phyloP scores from a whole-genome alignment of 2,113 vertebrate species.

The Fulica atra region DNA sequence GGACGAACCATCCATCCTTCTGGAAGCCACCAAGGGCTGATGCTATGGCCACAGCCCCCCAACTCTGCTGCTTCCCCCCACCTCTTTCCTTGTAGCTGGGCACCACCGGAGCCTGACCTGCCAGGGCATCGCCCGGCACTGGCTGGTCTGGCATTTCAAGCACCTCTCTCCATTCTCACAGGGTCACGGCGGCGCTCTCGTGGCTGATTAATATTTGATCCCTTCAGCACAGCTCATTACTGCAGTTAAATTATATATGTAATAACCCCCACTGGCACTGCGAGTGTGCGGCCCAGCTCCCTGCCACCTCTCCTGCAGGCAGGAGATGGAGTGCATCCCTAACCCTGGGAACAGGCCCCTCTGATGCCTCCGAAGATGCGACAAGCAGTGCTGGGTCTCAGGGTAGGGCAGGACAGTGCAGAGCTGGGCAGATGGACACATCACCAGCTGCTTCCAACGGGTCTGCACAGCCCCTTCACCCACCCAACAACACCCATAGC shows the following conservation, averaged over 20 bases:
- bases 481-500: fast-evolving
- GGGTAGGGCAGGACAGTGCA: not conserved
- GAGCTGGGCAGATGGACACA: not conserved
- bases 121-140: fast-evolving
- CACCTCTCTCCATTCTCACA: constrained; percentile 21
- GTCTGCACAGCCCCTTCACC: not conserved
- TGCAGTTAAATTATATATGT: constrained; percentile 72
- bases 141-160: constrained; percentile 4
- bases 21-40: not conserved
- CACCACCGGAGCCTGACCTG: not conserved
- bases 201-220: constrained; percentile 76
- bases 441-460: fast-evolving
- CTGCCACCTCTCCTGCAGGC: not conserved
- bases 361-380: fast-evolving
- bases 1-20: not conserved
- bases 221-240: constrained; percentile 71
- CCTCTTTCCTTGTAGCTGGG: not conserved
- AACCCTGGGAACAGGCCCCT: fast-evolving
- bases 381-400: not conserved
- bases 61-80: not conserved
- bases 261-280: constrained; percentile 15
- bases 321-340: fast-evolving
- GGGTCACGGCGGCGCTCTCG: constrained; percentile 47
- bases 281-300: not conserved
- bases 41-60: not conserved